Evolutionary conservation across 2,797 vertebrate genomes (phyloP).

Genomic region (Sebastes minor): DNA sequence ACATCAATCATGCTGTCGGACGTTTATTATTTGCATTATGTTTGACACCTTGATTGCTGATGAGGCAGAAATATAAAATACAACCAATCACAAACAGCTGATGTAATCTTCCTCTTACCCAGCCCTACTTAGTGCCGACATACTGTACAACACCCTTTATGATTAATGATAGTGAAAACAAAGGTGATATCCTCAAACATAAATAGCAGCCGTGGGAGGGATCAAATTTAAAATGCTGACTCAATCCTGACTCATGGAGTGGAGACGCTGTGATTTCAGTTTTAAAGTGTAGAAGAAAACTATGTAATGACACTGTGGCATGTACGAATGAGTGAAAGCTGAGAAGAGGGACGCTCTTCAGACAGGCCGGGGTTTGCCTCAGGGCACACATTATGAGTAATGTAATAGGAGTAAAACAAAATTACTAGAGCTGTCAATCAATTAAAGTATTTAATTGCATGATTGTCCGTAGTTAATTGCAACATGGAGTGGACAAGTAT

Average conservation of each 20-base stretch:
- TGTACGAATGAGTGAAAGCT: background rate
- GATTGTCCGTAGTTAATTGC: too few relatives aligned
- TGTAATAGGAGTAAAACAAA: background rate
- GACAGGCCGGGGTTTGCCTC: background rate
- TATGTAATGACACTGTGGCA: background rate
- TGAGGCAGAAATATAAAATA: background rate
- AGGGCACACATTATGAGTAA: background rate
- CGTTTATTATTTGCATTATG: background rate
- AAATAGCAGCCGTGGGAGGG: slow-evolving; percentile 14
- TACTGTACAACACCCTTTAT: background rate
- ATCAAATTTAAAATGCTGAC: slow-evolving; percentile 1
- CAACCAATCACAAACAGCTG: background rate
- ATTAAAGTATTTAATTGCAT: too few relatives aligned
- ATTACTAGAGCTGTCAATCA: too few relatives aligned
- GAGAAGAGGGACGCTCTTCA: background rate
- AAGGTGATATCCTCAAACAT: slow-evolving; percentile 7
- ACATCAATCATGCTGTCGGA: background rate
- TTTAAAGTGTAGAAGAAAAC: background rate
- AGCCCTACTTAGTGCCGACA: background rate
- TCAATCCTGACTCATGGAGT: slow-evolving; percentile 6
- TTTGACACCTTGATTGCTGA: background rate
- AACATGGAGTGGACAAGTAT: too few relatives aligned
- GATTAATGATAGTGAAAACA: slow-evolving; percentile 22
- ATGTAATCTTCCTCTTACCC: background rate
- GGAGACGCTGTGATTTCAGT: slow-evolving; percentile 12